Evolutionary conservation across 23 tunicate species (phyloP), one percentile per base, ranked within the genome.

Genomic region (Styela clava): DNA sequence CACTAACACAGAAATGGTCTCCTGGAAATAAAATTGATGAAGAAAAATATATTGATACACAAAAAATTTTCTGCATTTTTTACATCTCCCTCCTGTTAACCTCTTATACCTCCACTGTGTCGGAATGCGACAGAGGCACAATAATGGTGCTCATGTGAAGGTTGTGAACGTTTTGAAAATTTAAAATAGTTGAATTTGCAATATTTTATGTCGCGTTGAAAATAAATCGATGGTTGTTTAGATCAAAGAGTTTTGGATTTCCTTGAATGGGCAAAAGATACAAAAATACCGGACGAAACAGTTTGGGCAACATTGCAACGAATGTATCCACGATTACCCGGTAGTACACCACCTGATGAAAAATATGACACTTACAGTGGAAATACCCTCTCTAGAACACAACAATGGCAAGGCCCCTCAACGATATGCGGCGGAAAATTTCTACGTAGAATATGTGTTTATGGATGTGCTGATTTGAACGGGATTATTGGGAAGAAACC

Each of bases 251-350:
- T 93, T 3, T 56, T 74, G 56, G 76, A 68, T 25, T 88, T 93
- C 37, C 36, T 93, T 35, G 78, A 84, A 24, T 93, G 98, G 98
- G 82, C 83, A 64, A 52, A 86, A 52, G 95, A 88, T 71, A 80
- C 88, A 20, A 88, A 88, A 63, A 88, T 94, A 23, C 99, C 99
- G 0, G 99, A 94, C 44, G 99, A 94, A 69, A 89, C 85, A 63
- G 73, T 94, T 71, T 94, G 99, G 99, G 99, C 91, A n/a, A 77
- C 99, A 16, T 52, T 94, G 78, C 88, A 85, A 34, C 84, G 99
- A 24, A 79, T 74, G 83, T 83, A 85, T 51, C 90, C 90, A 61
- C 64, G 62, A 22, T 31, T 90, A 16, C 99, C 99, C 9, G 99
- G 99, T 1, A 88, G 94, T 74, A 64, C 61, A 27, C 99, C 94